Conservation (phyloP, 2,113 vertebrate genomes). For the Heloderma charlesbogerti region DNA sequence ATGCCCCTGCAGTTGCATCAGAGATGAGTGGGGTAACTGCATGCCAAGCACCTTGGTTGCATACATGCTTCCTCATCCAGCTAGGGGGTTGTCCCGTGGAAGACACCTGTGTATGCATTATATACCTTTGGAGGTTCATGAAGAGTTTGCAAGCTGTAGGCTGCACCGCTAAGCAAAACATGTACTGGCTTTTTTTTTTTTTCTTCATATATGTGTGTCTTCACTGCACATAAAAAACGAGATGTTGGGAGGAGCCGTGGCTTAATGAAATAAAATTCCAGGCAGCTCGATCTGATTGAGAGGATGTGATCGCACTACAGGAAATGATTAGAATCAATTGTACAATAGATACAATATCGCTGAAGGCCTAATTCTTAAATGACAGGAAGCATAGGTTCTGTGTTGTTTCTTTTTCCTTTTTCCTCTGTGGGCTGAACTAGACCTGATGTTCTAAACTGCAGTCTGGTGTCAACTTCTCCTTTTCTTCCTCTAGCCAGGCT, state of each 20-base stretch:
- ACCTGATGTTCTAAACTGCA: background rate
- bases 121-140: conserved; percentile 37
- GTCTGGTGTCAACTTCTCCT: background rate
- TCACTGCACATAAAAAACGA: background rate
- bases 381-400: conserved; percentile 45
- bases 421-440: background rate
- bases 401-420: background rate
- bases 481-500: background rate
- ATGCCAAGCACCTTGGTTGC: background rate
- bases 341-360: background rate
- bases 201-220: background rate
- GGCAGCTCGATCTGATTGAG: background rate
- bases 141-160: conserved; percentile 32
- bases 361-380: conserved; percentile 33
- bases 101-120: conserved; percentile 3
- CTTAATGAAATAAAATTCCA: conserved; percentile 9
- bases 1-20: background rate
- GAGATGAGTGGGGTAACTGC: background rate
- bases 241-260: background rate
- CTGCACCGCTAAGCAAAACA: conserved; percentile 48
- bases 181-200: conserved; percentile 12
- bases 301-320: conserved; percentile 3
- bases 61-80: background rate
- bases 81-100: background rate
- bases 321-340: conserved; percentile 24